Evolutionary conservation across 23 tunicate species (phyloP), one percentile per base, ranked within the genome.

Genomic region (Styela clava): DNA sequence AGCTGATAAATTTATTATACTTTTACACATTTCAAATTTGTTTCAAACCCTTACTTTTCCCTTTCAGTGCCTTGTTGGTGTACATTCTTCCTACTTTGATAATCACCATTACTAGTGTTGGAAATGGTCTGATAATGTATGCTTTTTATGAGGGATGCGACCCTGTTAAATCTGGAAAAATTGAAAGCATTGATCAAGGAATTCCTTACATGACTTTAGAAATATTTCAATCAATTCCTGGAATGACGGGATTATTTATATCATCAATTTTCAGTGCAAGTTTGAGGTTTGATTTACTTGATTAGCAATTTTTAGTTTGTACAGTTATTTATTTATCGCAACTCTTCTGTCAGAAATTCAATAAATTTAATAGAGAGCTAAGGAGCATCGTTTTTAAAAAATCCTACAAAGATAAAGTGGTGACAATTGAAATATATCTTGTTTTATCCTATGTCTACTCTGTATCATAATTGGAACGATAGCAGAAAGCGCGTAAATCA

Each of bases 151-250:
- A 67, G 22, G 71, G 71, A 27, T 67, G 71, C 2, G 71, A 67
- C 22, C 71, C 71, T 0, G 71, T 67, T 0, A 67, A 67, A 67
- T 67, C 71, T 18, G 71, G 71, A 1, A 67, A 67, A 67, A n/a
- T 67, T 25, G 30, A 25, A n/a, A 67, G 71, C 22, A 18, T 67
- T 67, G 71, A 67, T 29, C 71, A 67, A 29, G 71, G 71, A 22
- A 67, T 67, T 27, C 71, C 71, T 0, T 29, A 1, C 24, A 67
- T 67, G 31, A 29, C 71, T 27, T 29, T 67, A 16, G 71, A 67
- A 67, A 29, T 67, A 16, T 67, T 67, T 22, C 0, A 67, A 67
- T 16, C 16, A 18, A 27, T 67, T 1, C 71, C 71, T 16, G 71
- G 71, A 29, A 1, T 67, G 2, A 22, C 71, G 19, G 71, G 71